Base-by-base conservation (phyloP, 2,113 vertebrate species). In the Uropsilus gracilis region DNA sequence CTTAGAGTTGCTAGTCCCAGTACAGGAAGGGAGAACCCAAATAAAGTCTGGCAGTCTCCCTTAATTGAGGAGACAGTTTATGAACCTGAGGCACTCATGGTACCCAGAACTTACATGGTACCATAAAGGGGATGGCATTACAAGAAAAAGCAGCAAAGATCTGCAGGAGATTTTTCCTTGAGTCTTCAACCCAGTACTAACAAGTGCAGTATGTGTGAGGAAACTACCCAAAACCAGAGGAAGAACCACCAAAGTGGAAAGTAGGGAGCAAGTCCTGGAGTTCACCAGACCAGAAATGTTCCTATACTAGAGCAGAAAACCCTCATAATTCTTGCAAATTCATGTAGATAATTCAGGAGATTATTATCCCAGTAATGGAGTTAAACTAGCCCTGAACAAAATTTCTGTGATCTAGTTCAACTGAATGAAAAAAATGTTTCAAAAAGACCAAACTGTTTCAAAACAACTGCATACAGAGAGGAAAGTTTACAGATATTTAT, bases 371-470 rank as follows among this genome's bases (percentile, higher is more conserved):
- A 59, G 12, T 11, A 88, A 80, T 16, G 42, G 26, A 10, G 42
- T 11, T 88, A 85, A 80, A 75, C 59, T 53, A 84, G 17, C 59
- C 46, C 37, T 72, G 32, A 68, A 53, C 44, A 48, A 76, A 86
- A 92, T 39, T 81, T 37, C 5, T 75, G 48, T 63, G 64, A 24
- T 78, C 44, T 44, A 63, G 9, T 37, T 37, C 53, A 63, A 85
- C 44, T 91, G 64, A 86, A 26, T 13, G 76, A 63, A 57, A 76
- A 73, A 28, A 24, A 86, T 90, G 37, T 28, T 72, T 92, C 55
- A 57, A 57, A 93, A 91, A 86, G 14, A 83, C 69, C 22, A 48
- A 84, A 92, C 34, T 61, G 68, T 44, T 90, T 94, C 42, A 64
- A 94, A 71, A 14, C 68, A 73, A 94, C 66, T 88, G 17, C 66